Percentiles rank a stretch among this genome's conserved stretches.
Evolutionary conservation across 2,888 invertebrate species (phyloP).

Genomic region (Sminthurides aquaticus): DNA sequence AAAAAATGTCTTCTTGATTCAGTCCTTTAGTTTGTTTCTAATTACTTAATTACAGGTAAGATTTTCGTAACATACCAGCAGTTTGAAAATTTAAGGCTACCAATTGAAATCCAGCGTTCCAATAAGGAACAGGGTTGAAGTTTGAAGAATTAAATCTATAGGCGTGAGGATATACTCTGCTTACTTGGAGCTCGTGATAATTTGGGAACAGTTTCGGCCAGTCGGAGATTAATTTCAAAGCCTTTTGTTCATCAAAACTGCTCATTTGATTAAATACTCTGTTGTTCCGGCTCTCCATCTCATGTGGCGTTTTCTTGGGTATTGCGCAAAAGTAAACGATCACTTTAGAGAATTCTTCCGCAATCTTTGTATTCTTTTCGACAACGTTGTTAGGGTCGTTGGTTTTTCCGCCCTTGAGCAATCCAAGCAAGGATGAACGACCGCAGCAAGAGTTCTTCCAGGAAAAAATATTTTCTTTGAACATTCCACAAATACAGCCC

Average conservation of each 20-base stretch:
- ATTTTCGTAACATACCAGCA: too few relatives aligned
- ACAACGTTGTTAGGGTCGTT: neutral
- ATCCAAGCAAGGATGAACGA: too few relatives aligned
- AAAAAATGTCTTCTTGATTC: slow-evolving; percentile 5
- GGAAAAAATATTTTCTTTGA: neutral
- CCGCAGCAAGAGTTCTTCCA: neutral
- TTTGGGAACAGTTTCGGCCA: slow-evolving; percentile 66
- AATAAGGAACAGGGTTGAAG: slow-evolving; percentile 87
- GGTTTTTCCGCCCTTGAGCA: neutral
- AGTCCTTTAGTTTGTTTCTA: too few relatives aligned
- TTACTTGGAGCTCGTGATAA: slow-evolving; percentile 77
- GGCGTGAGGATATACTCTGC: slow-evolving; percentile 72
- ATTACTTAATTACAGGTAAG: too few relatives aligned
- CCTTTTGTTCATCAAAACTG: slow-evolving; percentile 12
- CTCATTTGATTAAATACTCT: slow-evolving; percentile 10
- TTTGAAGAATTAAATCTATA: slow-evolving; percentile 94
- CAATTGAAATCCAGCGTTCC: slow-evolving; percentile 96
- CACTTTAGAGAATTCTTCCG: slow-evolving; percentile 92
- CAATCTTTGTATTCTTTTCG: slow-evolving; percentile 56
- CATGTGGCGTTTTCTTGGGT: slow-evolving; percentile 58
- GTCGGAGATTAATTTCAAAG: slow-evolving; percentile 59
- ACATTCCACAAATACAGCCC: neutral
- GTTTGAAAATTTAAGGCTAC: slow-evolving; percentile 97
- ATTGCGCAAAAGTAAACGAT: slow-evolving; percentile 85
- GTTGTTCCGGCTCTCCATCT: slow-evolving; percentile 56